Evolutionary conservation across 2,888 invertebrate genomes (phyloP), one percentile per base, ranked within the genome.

Genomic region (Epirrhoe alternata): DNA sequence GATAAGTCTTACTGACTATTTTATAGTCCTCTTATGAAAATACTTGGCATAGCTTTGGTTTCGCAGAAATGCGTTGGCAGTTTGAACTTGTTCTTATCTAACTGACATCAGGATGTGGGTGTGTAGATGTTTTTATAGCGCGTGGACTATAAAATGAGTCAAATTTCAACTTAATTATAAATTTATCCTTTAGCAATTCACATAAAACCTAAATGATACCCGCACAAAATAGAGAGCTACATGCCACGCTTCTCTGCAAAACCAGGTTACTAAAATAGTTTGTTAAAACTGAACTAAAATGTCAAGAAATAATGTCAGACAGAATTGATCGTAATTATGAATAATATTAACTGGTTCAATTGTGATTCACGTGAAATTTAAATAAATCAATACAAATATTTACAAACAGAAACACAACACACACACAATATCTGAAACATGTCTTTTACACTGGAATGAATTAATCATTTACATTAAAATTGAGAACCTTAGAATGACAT

Each of bases 351-450:
- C 59, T 66, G 59, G 55, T 58, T 16, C 17, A 47, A 53, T 60
- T 67, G 64, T 57, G 47, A 67, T 63, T 51, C 14, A 66, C 24
- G 56, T 55, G 49, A 73, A 63, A 50, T 69, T 64, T 66, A 72
- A 74, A 77, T 64, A 60, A 66, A 71, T 33, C 56, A 70, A 73
- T 63, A 70, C 69, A 69, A 42, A 68, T 74, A 71, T 60, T 61
- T 56, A 66, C 38, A 58, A 4, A 61, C 54, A 54, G 8, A 61
- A 53, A 50, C 35, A 58, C 55, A 56, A 59, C 45, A 55, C 45
- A 68, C 42, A 56, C 47, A 62, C 5, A 55, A 52, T 52, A 38
- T 38, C 16, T 35, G 45, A 61, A 52, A 60, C 31, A 30, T 61
- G 42, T 64, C 58, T 58, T 64, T 59, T 61, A 30, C 12, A 60